Evolutionary conservation across 2,113 vertebrate species (phyloP), one percentile per base, ranked within the genome.

Genomic region (Himantopus leucocephalus): DNA sequence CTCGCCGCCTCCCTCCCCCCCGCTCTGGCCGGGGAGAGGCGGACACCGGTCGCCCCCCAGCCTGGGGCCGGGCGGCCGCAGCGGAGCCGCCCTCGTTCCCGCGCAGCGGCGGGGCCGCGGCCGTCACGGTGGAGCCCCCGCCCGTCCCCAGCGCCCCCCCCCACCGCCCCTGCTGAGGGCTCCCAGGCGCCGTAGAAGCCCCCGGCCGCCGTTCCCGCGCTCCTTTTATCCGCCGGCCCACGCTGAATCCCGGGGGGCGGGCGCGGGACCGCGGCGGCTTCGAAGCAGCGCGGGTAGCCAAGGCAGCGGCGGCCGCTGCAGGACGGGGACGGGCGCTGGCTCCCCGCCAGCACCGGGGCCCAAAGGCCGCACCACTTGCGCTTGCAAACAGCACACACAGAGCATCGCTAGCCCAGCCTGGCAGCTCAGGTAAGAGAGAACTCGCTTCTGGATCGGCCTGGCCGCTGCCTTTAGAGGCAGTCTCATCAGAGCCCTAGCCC

Each of bases 171-270:
- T 3, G 22, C 23, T 1, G 12, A n/a, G 10, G 19, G 29, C 73
- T 10, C 60, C 45, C 8, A 24, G 74, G 60, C 62, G 14, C 39
- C 1, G 8, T 3, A 50, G 27, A 32, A n/a, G 17, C 26, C 73
- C 9, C 15, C 41, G 0, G 1, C 11, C 37, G 1, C 59, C 77
- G 6, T 21, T 5, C 10, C 60, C 62, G 74, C 2, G 67, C 41
- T 18, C 19, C 60, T 5, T 7, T 24, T 8, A 11, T 4, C 22
- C 19, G 32, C 55, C 6, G 4, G 30, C 5, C 68, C 22, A 1
- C 6, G 50, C 48, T 10, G 16, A 1, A 12, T 17, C 32, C 48
- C 23, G 13, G 43, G 4, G 4, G 37, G 43, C 70, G 12, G 45
- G 35, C 26, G 34, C n/a, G 2, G 60, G 29, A 23, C 24, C 35